Evolutionary conservation across 2,113 vertebrate species (phyloP).

Genomic region (Manacus vitellinus): DNA sequence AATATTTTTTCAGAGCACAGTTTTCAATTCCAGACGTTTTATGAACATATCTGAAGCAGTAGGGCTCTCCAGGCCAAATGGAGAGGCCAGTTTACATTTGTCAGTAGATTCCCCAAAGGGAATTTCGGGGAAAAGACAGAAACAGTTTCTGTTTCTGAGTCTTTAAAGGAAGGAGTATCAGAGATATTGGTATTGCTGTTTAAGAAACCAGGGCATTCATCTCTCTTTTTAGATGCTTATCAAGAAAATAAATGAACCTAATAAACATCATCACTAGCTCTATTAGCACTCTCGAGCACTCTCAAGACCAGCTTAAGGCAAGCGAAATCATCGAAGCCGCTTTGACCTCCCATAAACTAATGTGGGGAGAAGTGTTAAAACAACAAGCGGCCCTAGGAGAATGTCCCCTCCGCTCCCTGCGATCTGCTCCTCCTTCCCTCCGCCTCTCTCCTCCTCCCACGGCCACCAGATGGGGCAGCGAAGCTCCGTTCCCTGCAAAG

Average conservation of each 20-base stretch:
- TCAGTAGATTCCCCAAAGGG: neutral
- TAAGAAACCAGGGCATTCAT: neutral
- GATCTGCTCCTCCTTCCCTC: no score
- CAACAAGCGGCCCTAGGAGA: neutral
- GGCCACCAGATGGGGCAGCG: neutral
- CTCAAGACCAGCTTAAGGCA: neutral
- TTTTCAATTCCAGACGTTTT: neutral
- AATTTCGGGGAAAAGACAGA: neutral
- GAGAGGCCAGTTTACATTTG: neutral
- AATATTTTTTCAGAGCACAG: neutral
- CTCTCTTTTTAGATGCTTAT: neutral
- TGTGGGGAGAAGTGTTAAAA: neutral
- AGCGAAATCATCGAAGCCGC: neutral
- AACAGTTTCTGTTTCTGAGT: neutral
- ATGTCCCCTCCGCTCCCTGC: rapidly evolving
- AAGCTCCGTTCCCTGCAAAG: neutral
- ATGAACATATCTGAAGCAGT: neutral
- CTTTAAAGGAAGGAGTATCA: neutral
- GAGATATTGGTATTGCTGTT: neutral
- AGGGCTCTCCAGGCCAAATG: neutral
- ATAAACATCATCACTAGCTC: neutral
- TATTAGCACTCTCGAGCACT: neutral
- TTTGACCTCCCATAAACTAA: neutral
- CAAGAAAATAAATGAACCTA: neutral
- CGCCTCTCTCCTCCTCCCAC: neutral